A percentile compares a stretch with the other conserved stretches of the same genome.
Evolutionary conservation across 2,113 vertebrate species (phyloP).

Genomic region (Lepus europaeus): DNA sequence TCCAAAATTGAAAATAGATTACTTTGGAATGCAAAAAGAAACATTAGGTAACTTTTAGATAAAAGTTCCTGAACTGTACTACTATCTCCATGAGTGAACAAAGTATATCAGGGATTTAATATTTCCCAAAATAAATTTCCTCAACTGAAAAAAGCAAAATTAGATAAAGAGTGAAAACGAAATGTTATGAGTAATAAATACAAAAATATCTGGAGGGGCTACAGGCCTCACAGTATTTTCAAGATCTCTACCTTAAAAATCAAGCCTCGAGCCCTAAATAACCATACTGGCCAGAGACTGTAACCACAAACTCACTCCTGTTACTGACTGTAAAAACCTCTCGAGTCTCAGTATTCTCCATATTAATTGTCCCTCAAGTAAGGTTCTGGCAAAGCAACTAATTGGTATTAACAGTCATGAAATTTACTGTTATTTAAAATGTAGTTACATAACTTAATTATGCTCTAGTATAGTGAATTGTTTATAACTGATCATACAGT

Average conservation of each 20-base stretch:
- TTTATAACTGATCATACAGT: constrained; percentile 49
- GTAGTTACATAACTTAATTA: constrained; percentile 62
- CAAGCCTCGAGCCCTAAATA: constrained; percentile 39
- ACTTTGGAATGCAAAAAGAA: constrained; percentile 51
- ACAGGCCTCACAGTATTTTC: neutral
- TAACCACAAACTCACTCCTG: neutral
- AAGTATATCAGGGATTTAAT: neutral
- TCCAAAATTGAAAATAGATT: constrained; percentile 33
- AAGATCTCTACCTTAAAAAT: neutral
- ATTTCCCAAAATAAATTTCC: constrained; percentile 55
- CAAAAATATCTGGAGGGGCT: constrained; percentile 31
- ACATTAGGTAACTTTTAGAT: constrained; percentile 34
- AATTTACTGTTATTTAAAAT: constrained; percentile 59
- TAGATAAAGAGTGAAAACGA: constrained; percentile 33
- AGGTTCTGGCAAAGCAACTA: constrained; percentile 63
- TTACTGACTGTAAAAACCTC: neutral
- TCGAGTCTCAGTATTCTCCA: constrained; percentile 23
- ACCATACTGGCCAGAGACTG: constrained; percentile 15
- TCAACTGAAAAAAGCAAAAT: constrained; percentile 27
- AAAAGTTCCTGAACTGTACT: constrained; percentile 43
- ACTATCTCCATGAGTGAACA: constrained; percentile 31
- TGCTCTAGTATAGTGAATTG: constrained; percentile 56
- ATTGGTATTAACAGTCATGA: constrained; percentile 61
- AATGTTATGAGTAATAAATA: constrained; percentile 27
- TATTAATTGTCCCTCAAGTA: constrained; percentile 53